Evolutionary conservation across 2,888 invertebrate species (phyloP).

Genomic region (Nipponacmea schrenckii): DNA sequence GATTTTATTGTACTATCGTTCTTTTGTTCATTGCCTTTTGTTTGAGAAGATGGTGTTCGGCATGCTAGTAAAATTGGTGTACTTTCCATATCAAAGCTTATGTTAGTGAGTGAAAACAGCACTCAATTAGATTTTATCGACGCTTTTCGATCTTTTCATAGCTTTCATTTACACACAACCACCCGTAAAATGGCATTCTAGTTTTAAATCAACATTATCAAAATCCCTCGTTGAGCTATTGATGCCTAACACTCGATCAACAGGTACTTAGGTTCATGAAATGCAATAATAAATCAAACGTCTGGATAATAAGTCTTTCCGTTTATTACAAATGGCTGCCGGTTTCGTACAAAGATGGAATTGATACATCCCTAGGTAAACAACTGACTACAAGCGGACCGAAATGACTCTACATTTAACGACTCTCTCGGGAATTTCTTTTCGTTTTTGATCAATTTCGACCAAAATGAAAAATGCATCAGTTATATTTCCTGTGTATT

Average conservation of each 20-base stretch:
- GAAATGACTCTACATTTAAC: constrained; percentile 2
- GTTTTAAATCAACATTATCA: neutral
- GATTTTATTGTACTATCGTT: too few species aligned
- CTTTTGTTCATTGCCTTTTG: too few species aligned
- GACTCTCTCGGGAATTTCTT: neutral
- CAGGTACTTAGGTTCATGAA: neutral
- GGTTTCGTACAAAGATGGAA: constrained; percentile 1
- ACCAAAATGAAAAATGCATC: constrained; percentile 2
- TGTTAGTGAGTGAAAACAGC: constrained; percentile 1
- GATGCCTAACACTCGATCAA: neutral
- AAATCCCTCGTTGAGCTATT: neutral
- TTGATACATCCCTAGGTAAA: constrained; percentile 2
- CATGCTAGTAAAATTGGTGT: neutral
- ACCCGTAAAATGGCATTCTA: constrained; percentile 7
- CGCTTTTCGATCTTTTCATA: neutral
- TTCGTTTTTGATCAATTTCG: constrained; percentile 4
- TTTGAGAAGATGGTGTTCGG: too few species aligned
- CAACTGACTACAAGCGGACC: constrained; percentile 1
- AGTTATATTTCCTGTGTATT: neutral
- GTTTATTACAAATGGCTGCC: constrained; percentile 1
- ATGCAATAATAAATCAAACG: too few species aligned
- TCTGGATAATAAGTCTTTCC: neutral
- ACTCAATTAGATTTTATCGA: constrained; percentile 4
- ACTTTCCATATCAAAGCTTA: neutral
- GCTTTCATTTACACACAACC: constrained; percentile 3